Evolutionary conservation across 2,113 vertebrate genomes (phyloP).

Genomic region (Corythaeola cristata): DNA sequence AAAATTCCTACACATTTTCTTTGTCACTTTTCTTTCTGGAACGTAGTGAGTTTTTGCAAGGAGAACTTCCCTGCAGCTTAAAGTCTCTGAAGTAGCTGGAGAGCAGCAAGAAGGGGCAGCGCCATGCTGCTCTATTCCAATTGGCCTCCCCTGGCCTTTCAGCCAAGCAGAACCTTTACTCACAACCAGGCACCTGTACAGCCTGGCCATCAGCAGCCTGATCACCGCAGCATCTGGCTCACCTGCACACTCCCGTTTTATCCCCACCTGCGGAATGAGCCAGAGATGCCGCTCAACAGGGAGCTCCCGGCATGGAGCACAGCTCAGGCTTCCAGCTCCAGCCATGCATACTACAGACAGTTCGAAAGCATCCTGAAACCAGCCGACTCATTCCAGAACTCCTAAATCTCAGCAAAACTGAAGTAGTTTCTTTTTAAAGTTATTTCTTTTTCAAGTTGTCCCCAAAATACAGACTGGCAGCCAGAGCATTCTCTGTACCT

Average conservation of each 20-base stretch:
- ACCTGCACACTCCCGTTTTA: background rate
- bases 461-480: background rate
- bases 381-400: background rate
- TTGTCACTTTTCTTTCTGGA: background rate
- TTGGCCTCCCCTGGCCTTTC: background rate
- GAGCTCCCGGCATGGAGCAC: background rate
- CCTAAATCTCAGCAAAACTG: background rate
- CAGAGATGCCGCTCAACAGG: background rate
- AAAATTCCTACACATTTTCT: background rate
- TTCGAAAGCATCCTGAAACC: background rate
- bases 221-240: background rate
- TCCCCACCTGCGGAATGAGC: background rate
- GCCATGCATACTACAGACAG: background rate
- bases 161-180: background rate
- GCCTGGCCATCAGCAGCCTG: background rate
- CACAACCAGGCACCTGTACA: rapidly evolving
- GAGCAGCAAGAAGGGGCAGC: background rate
- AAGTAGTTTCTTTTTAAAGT: background rate
- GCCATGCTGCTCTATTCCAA: background rate
- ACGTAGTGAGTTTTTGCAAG: background rate
- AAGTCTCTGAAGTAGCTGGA: background rate
- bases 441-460: background rate
- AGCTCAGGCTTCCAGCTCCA: background rate
- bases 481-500: background rate
- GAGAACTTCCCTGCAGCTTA: background rate